phyloP scores from a whole-genome alignment of 2,113 vertebrate species.

The Pteronura brasiliensis region DNA sequence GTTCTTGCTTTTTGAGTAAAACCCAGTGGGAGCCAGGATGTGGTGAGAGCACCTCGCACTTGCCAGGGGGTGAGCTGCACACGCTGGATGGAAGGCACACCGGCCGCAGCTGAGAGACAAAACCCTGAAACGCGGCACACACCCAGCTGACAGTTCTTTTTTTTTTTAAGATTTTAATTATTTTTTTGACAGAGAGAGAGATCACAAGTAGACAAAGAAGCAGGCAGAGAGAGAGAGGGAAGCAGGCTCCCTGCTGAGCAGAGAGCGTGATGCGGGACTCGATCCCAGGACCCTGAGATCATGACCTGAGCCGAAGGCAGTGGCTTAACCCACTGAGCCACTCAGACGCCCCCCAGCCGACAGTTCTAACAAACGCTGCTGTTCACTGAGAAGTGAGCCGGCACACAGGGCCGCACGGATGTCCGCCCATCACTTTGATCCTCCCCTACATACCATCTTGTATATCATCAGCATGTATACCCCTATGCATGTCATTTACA shows the following conservation, averaged over 20 bases:
- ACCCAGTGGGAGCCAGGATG: conserved; percentile 28
- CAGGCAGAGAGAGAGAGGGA: too few relatives aligned
- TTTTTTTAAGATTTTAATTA: too few relatives aligned
- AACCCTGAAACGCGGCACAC: fast-evolving
- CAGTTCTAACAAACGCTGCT: not conserved
- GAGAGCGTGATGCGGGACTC: too few relatives aligned
- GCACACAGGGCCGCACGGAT: not conserved
- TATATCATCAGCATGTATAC: not conserved
- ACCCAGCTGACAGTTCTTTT: fast-evolving
- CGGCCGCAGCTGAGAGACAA: fast-evolving
- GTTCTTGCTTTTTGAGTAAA: conserved; percentile 1
- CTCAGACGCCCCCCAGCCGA: fast-evolving
- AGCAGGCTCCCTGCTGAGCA: too few relatives aligned
- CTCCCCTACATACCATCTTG: not conserved
- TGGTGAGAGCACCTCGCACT: not conserved
- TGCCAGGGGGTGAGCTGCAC: fast-evolving
- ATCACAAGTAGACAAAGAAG: too few relatives aligned
- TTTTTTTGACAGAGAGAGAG: too few relatives aligned
- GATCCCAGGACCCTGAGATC: too few relatives aligned
- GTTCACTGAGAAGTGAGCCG: not conserved
- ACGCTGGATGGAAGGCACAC: fast-evolving
- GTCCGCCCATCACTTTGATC: fast-evolving
- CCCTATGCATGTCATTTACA: not conserved
- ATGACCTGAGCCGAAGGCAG: too few relatives aligned
- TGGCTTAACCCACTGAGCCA: too few relatives aligned